Conservation (phyloP, 2,888 invertebrate species). For the Danaus chrysippus region DNA sequence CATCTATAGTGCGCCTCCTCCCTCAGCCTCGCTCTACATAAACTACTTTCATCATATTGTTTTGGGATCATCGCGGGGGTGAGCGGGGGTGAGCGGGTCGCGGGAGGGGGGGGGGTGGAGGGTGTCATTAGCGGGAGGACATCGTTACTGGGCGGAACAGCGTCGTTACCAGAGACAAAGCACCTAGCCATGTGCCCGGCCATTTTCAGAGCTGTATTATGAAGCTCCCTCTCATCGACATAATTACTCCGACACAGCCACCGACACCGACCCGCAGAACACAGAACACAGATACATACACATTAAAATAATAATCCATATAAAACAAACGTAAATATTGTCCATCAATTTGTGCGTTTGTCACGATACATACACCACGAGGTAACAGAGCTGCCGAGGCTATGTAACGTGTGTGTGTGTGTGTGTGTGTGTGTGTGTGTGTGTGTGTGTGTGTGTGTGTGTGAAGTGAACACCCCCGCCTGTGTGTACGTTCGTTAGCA, state of each 20-base stretch:
- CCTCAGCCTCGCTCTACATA: conserved; percentile 25
- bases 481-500: conserved; percentile 62
- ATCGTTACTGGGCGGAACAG: conserved; percentile 69
- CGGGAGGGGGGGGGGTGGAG: conserved; percentile 29
- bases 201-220: conserved; percentile 42
- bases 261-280: too few species aligned
- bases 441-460: background rate
- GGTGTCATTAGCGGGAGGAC: conserved; percentile 61
- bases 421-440: background rate
- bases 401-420: background rate
- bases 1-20: conserved; percentile 30
- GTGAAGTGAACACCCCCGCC: conserved; percentile 19
- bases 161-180: conserved; percentile 71
- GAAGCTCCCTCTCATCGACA: too few species aligned
- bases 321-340: too few species aligned
- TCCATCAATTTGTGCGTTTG: too few species aligned
- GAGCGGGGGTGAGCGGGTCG: conserved; percentile 24
- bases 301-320: too few species aligned
- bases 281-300: too few species aligned
- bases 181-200: conserved; percentile 57
- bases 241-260: too few species aligned
- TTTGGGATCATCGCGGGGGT: conserved; percentile 38
- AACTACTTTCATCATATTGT: conserved; percentile 55
- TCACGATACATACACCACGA: too few species aligned
- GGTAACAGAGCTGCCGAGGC: too few species aligned